Percentiles rank a stretch among this genome's conserved stretches.
Conservation (phyloP, 2,888 invertebrate genomes). For the Ariolimax columbianus region DNA sequence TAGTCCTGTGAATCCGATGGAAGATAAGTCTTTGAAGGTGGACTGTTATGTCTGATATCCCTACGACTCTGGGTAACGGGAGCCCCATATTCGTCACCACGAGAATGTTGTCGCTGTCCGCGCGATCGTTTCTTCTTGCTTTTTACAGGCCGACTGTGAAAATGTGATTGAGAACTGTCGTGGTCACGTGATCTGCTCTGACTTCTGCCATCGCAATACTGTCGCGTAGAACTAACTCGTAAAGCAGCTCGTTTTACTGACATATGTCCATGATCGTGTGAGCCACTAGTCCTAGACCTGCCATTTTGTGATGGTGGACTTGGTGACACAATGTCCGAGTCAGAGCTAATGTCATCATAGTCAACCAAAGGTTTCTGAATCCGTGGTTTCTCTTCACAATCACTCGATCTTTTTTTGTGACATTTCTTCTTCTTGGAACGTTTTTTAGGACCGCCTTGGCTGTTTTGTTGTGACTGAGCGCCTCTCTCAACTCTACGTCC, state of each 20-base stretch:
- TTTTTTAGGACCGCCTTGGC: constrained; percentile 64
- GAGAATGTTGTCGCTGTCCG: constrained; percentile 50
- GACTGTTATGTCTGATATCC: constrained; percentile 27
- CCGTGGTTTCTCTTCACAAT: constrained; percentile 42
- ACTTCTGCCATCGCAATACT: constrained; percentile 59
- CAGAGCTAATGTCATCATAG: constrained; percentile 74
- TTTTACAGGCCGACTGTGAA: constrained; percentile 49
- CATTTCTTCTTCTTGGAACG: constrained; percentile 57
- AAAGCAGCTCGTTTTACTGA: constrained; percentile 35
- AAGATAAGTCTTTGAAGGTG: background rate
- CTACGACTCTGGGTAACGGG: background rate
- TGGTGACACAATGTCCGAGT: constrained; percentile 63
- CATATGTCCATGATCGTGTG: background rate
- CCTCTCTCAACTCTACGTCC: no score
- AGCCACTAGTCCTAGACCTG: constrained; percentile 2
- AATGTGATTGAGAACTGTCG: constrained; percentile 59
- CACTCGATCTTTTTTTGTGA: constrained; percentile 47
- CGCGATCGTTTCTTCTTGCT: constrained; percentile 64
- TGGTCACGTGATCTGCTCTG: constrained; percentile 67
- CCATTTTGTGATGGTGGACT: constrained; percentile 52
- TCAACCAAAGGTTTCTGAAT: constrained; percentile 66
- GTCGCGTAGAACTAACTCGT: constrained; percentile 29
- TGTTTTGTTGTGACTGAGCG: constrained; percentile 24
- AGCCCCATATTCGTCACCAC: constrained; percentile 38
- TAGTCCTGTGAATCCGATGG: constrained; percentile 36